phyloP scores from a whole-genome alignment of 2,797 vertebrate species.

The Rhabdomys pumilio region DNA sequence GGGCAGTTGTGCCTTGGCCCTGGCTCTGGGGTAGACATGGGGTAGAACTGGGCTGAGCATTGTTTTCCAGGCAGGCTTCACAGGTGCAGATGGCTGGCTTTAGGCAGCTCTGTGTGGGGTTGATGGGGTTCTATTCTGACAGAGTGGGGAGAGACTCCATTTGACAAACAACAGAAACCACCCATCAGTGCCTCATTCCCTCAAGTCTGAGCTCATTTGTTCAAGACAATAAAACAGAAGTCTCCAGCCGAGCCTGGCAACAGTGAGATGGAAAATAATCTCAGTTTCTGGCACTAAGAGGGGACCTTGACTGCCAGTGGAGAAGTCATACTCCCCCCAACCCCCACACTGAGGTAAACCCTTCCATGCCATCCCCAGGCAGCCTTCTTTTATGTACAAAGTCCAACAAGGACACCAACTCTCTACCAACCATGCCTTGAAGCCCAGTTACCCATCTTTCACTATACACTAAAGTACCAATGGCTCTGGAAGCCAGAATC shows the following conservation, averaged over 20 bases:
- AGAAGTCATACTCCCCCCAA: neutral
- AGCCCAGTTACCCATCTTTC: neutral
- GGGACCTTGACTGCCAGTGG: neutral
- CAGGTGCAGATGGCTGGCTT: conserved; percentile 5
- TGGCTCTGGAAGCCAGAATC: neutral
- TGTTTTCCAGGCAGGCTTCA: conserved; percentile 37
- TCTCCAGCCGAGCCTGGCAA: conserved; percentile 18
- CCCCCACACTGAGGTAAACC: neutral
- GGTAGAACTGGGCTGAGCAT: neutral
- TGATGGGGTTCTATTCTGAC: neutral
- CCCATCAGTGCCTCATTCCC: conserved; percentile 24
- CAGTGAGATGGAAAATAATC: conserved; percentile 47
- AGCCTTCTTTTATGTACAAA: neutral
- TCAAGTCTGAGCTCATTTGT: conserved; percentile 72
- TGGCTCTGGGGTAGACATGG: rapidly evolving
- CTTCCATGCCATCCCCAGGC: neutral
- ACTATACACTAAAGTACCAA: neutral
- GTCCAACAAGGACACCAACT: neutral
- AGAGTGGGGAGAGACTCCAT: neutral
- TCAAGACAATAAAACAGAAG: conserved; percentile 64
- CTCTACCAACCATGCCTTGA: neutral
- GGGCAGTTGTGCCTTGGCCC: neutral
- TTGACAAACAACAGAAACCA: conserved; percentile 64
- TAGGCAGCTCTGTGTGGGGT: conserved; percentile 14
- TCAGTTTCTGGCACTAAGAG: neutral